phyloP scores from a whole-genome alignment of 2,888 invertebrate genomes.

The Peribatodes rhomboidaria region DNA sequence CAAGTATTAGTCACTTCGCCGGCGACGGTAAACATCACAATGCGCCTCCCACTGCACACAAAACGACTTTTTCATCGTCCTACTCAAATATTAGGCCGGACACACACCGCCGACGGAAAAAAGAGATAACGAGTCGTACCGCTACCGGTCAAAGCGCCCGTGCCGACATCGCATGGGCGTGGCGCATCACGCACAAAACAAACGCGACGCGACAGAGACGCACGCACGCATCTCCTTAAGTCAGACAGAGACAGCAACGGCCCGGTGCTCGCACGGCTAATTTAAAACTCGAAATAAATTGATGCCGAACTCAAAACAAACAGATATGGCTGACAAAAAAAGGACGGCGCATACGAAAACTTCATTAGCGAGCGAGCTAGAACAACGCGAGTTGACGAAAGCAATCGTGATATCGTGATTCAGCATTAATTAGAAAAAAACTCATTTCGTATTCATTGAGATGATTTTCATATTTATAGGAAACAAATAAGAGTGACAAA shows the following conservation, averaged over 20 bases:
- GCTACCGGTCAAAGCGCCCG: conserved; percentile 84
- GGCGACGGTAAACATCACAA: conserved; percentile 67
- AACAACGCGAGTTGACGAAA: conserved; percentile 74
- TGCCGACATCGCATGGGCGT: conserved; percentile 76
- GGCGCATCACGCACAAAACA: conserved; percentile 85
- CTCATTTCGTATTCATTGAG: conserved; percentile 73
- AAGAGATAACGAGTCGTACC: conserved; percentile 79
- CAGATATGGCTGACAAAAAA: conserved; percentile 84
- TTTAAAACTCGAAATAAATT: conserved; percentile 84
- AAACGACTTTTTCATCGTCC: conserved; percentile 76
- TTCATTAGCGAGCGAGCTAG: conserved; percentile 77
- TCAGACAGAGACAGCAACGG: conserved; percentile 60
- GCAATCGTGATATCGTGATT: conserved; percentile 72
- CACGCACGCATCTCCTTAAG: conserved; percentile 48
- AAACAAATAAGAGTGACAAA: conserved; percentile 76
- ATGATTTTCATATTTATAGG: conserved; percentile 73
- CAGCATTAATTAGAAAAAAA: conserved; percentile 71
- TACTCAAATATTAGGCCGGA: conserved; percentile 82
- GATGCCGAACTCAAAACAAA: conserved; percentile 85
- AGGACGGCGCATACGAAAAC: conserved; percentile 80
- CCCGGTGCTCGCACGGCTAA: conserved; percentile 77
- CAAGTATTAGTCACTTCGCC: not conserved
- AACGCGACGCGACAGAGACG: conserved; percentile 76
- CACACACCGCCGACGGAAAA: conserved; percentile 77
- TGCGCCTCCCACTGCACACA: conserved; percentile 75